These are phyloP conservation scores for Hypothenemus hampei DNA, from an alignment of 1,140 invertebrate species.

Conservation along the genomic window DNA sequence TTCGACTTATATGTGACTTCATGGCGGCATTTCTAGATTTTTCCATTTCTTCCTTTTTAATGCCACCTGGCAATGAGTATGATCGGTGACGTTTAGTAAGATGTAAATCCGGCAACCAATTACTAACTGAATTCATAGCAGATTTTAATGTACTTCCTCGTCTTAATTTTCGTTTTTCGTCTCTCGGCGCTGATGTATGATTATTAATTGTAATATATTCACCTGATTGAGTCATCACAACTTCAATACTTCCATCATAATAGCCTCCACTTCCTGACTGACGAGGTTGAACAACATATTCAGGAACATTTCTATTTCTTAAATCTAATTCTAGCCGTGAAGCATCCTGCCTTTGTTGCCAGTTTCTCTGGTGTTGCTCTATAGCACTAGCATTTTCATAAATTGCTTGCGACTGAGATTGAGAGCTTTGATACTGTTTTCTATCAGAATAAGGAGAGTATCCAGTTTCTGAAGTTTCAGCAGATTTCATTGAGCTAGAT, in stretches of 20 bases:
- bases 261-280: constrained; percentile 36
- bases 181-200: constrained; percentile 45
- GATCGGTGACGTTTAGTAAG: constrained; percentile 71
- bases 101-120: constrained; percentile 76
- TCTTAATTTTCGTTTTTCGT: constrained; percentile 65
- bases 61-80: constrained; percentile 69
- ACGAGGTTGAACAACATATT: constrained; percentile 42
- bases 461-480: constrained; percentile 47
- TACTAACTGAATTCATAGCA: constrained; percentile 74
- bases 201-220: constrained; percentile 69
- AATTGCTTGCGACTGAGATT: constrained; percentile 48
- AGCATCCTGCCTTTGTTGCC: constrained; percentile 44
- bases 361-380: constrained; percentile 48
- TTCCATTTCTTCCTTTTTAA: constrained; percentile 56
- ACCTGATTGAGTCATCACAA: constrained; percentile 74
- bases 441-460: constrained; percentile 56
- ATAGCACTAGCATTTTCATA: constrained; percentile 48
- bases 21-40: constrained; percentile 45
- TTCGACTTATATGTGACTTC: constrained; percentile 47
- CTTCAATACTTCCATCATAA: constrained; percentile 53
- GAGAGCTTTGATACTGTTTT: constrained; percentile 53
- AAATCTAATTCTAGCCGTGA: constrained; percentile 46
- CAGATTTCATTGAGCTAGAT: constrained; percentile 53
- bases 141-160: constrained; percentile 67
- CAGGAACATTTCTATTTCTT: constrained; percentile 46